These are phyloP conservation scores for Rhodophaea formosa DNA, from an alignment of 2,888 invertebrate species.

Conservation along the genomic window DNA sequence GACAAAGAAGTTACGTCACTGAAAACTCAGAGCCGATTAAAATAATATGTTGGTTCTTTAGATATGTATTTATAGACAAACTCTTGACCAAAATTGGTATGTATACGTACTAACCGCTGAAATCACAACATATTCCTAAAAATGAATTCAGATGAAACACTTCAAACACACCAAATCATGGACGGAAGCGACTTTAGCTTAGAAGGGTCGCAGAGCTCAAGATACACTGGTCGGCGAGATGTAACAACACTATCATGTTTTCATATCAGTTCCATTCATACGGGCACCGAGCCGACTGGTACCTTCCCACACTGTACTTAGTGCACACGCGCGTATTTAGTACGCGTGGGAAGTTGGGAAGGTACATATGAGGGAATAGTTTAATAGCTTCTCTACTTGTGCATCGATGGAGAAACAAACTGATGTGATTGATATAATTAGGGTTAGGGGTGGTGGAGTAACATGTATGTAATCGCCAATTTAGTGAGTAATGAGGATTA, in stretches of 20 bases:
- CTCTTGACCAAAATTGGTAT: too few species aligned
- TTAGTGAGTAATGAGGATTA: neutral
- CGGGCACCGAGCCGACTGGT: slow-evolving; percentile 66
- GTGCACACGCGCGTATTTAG: slow-evolving; percentile 56
- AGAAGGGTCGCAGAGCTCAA: slow-evolving; percentile 43
- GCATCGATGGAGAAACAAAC: slow-evolving; percentile 19
- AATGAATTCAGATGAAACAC: too few species aligned
- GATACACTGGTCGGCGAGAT: slow-evolving; percentile 38
- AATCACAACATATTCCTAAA: too few species aligned
- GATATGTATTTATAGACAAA: too few species aligned
- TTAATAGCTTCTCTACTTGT: slow-evolving; percentile 20
- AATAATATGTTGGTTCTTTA: too few species aligned
- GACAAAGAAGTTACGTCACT: too few species aligned
- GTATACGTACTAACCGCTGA: too few species aligned
- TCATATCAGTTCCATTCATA: slow-evolving; percentile 65
- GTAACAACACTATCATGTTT: slow-evolving; percentile 58
- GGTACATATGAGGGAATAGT: slow-evolving; percentile 26
- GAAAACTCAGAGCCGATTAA: too few species aligned
- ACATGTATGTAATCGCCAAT: neutral
- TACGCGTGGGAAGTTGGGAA: slow-evolving; percentile 49
- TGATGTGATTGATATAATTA: neutral
- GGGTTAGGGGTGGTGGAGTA: neutral
- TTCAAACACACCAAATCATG: too few species aligned
- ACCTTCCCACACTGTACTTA: slow-evolving; percentile 73
- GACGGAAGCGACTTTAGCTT: neutral